phyloP scores from a whole-genome alignment of 2,797 vertebrate species.

The Geotrypetes seraphini region DNA sequence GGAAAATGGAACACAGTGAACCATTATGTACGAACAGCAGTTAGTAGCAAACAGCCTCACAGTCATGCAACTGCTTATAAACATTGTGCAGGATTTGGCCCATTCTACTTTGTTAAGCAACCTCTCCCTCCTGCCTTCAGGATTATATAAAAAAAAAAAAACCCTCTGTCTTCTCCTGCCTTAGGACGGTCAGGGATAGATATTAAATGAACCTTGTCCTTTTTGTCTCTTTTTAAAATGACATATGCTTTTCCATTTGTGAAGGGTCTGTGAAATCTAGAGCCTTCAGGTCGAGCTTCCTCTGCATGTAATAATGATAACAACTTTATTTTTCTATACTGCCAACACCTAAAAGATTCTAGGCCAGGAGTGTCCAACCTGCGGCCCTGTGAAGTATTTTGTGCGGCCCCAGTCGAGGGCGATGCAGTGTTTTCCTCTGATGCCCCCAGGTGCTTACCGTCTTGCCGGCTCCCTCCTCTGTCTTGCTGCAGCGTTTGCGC shows the following conservation, averaged over 20 bases:
- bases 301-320: conserved; percentile 1
- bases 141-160: conserved; percentile 13
- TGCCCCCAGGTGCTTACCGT: too few species aligned
- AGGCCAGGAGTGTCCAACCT: too few species aligned
- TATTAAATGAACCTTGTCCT: conserved; percentile 4
- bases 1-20: conserved; percentile 1
- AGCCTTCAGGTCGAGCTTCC: neutral
- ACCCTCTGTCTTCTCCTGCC: conserved; percentile 17
- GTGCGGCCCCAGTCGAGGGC: too few species aligned
- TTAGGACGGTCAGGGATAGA: conserved; percentile 3
- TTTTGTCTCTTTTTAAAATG: too few species aligned
- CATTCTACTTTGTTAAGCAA: neutral
- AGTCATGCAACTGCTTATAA: conserved; percentile 9
- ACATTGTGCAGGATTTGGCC: neutral
- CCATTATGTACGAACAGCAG: conserved; percentile 15
- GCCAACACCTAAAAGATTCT: too few species aligned
- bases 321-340: too few species aligned
- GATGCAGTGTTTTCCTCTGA: too few species aligned
- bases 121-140: neutral
- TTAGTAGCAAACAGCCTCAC: neutral
- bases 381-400: too few species aligned
- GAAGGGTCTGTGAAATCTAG: conserved; percentile 7
- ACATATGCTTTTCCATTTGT: conserved; percentile 5
- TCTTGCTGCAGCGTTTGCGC: too few species aligned
- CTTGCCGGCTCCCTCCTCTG: too few species aligned